Evolutionary conservation across 2,888 invertebrate species (phyloP), one percentile per base, ranked within the genome.

Genomic region (Linnaemya vulpina): DNA sequence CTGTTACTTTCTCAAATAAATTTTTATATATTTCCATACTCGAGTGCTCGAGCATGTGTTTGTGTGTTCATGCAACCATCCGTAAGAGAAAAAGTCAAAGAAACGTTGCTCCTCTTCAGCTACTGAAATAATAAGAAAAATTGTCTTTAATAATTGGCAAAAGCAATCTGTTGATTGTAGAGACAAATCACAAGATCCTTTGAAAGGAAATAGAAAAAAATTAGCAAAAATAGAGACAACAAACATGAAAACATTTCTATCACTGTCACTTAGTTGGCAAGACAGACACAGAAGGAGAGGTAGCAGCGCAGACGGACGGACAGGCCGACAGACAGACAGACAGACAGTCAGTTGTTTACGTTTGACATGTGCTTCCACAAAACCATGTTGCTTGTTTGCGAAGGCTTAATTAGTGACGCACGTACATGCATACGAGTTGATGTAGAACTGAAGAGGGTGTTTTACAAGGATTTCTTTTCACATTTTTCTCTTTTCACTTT

Each of bases 361-460:
- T 77, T 83, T 76, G 43, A 46, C 65, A 46, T 62, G 13, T 73
- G 65, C 22, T 49, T 67, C 17, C 1, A 55, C 22, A 70, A 83
- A 78, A 70, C 62, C 83, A 81, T 84, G 70, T 75, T 85, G 78
- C 81, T 85, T 85, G 75, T 86, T 82, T 77, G 74, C 65, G 46
- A 83, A 78, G 71, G 85, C 81, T 87, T 86, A 83, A 86, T 87
- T 87, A 87, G 87, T 87, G 81, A 85, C 83, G 85, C 81, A 86
- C 78, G 84, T 81, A 68, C 73, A 77, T 81, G 55, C 60, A 75
- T 30, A 30, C 30, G 30, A 30, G 30, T 30, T 3, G 3, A 5
- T 51, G 10, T 17, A 20, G 78, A 85, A 78, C 46, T 71, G 81
- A 85, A 85, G 70, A 81, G 85, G 85, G 75, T 82, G 85, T 85